phyloP scores from a whole-genome alignment of 2,888 invertebrate species.

The Nymphalis polychloros region DNA sequence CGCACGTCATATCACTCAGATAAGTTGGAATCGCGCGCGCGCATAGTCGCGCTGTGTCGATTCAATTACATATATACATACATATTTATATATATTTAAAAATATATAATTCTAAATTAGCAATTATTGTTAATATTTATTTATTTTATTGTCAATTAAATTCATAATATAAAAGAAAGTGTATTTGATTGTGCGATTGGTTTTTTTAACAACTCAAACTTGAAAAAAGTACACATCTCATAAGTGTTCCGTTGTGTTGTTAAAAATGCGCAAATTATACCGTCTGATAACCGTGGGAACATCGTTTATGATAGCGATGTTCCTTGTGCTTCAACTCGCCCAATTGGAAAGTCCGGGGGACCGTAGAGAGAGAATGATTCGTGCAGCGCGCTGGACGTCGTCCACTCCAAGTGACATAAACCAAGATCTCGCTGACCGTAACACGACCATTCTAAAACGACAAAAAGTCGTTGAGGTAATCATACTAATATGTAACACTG shows the following conservation, averaged over 20 bases:
- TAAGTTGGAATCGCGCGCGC: conserved; percentile 28
- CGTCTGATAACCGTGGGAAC: conserved; percentile 49
- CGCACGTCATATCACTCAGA: conserved; percentile 25
- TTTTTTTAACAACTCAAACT: background rate
- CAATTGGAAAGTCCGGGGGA: conserved; percentile 40
- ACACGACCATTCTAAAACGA: conserved; percentile 28
- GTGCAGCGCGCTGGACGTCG: conserved; percentile 30
- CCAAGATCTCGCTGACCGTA: background rate
- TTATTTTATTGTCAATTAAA: background rate
- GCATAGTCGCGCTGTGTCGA: conserved; percentile 21
- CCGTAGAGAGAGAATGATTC: conserved; percentile 28
- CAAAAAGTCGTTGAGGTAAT: conserved; percentile 41
- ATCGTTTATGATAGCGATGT: conserved; percentile 45
- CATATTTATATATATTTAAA: too few species aligned
- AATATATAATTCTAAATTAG: too few species aligned
- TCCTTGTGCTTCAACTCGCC: conserved; percentile 49
- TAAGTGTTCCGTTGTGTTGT: background rate
- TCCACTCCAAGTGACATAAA: background rate
- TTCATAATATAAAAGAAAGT: background rate
- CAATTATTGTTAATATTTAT: too few species aligned
- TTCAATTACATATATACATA: too few species aligned
- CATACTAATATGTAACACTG: too few species aligned
- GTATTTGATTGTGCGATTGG: background rate
- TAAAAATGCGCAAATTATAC: conserved; percentile 53
- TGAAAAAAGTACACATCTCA: too few species aligned